phyloP scores from a whole-genome alignment of 2,797 vertebrate species.

The Megalops cyprinoides region DNA sequence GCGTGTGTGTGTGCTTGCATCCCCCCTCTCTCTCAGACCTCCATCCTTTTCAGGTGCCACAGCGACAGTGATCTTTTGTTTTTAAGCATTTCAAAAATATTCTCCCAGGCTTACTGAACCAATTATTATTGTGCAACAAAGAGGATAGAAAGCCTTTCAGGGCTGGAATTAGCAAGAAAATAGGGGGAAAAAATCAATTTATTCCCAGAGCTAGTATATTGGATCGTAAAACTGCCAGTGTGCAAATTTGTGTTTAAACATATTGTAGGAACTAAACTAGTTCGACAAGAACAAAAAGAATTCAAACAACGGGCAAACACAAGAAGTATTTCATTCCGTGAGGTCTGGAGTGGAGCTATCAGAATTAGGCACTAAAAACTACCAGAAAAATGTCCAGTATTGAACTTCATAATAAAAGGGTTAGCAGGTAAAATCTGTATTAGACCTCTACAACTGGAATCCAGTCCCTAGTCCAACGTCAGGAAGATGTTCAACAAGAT shows the following conservation, averaged over 20 bases:
- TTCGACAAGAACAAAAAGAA: no score
- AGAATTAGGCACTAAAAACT: no score
- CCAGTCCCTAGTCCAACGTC: neutral
- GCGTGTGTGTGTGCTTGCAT: slow-evolving; percentile 1
- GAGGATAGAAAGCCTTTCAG: neutral
- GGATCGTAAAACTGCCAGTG: neutral
- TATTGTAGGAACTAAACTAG: no score
- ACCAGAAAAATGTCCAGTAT: no score
- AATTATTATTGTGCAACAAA: no score
- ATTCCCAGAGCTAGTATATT: neutral
- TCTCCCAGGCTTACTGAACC: neutral
- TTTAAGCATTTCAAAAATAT: no score
- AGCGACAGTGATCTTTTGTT: neutral
- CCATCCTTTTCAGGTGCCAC: neutral
- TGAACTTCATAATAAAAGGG: no score
- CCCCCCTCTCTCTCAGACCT: neutral
- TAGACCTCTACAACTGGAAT: neutral
- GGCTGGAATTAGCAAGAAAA: neutral
- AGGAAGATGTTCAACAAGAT: neutral
- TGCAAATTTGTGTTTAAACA: no score
- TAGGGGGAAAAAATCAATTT: neutral
- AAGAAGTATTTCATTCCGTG: no score
- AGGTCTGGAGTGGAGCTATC: no score
- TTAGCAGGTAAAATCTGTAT: neutral
- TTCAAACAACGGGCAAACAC: no score